Evolutionary conservation across 2,888 invertebrate species (phyloP).

Genomic region (Luperina nickerlii): DNA sequence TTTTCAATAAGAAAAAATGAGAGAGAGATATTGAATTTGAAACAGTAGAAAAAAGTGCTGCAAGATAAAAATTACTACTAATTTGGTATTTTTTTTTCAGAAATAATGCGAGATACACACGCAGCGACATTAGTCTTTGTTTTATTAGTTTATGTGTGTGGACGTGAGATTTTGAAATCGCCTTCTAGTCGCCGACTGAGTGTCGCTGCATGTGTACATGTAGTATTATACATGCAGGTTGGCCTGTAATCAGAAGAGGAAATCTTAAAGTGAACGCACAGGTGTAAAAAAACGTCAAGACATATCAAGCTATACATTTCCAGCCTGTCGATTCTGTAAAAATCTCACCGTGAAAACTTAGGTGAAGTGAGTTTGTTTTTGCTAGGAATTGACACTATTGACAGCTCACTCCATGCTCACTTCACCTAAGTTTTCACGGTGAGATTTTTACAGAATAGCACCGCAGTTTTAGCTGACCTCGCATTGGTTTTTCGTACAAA

Average conservation of each 20-base stretch:
- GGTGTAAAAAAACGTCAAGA: neutral
- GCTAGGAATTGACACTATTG: too few relatives aligned
- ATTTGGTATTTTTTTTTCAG: neutral
- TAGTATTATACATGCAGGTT: neutral
- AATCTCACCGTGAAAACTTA: too few relatives aligned
- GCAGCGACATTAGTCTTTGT: neutral
- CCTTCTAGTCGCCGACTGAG: neutral
- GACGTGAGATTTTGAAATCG: neutral
- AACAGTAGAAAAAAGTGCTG: constrained; percentile 17
- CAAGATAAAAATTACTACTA: constrained; percentile 1
- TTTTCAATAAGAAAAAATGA: constrained; percentile 1
- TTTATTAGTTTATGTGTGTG: neutral
- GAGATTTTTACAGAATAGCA: too few relatives aligned
- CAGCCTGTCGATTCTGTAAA: too few relatives aligned
- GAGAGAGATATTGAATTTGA: constrained; percentile 9
- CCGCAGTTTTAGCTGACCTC: neutral
- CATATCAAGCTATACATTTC: neutral
- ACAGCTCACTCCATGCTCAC: too few relatives aligned
- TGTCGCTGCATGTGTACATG: neutral
- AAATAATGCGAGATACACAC: neutral
- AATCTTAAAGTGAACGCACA: neutral
- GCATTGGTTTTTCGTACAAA: neutral
- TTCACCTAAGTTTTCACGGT: too few relatives aligned
- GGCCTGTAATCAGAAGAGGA: neutral
- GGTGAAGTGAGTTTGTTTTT: too few relatives aligned